Evolutionary conservation across 2,888 invertebrate species (phyloP), one percentile per base, ranked within the genome.

Genomic region (Phyllotreta cruciferae): DNA sequence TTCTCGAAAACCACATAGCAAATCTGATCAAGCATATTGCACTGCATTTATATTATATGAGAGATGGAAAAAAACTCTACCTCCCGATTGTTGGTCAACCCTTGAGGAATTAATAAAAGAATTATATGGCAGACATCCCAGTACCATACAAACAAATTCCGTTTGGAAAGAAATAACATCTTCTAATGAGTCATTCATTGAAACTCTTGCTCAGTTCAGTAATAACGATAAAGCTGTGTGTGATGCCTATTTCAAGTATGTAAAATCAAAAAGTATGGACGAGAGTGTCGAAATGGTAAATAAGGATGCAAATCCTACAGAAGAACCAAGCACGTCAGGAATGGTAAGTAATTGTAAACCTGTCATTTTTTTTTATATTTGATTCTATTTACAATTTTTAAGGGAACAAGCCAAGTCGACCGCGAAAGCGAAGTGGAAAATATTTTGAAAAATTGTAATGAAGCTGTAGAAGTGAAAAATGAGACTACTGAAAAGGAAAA

Each of bases 21-120:
- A 72, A 44, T 62, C 70, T 5, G 75, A 75, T 42, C 66, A 74
- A 49, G 72, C 71, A 5, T 77, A 75, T 67, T 75, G 75, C 65
- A 67, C 77, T 39, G 67, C 70, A 54, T 77, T 72, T 56, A 73
- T 77, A 36, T 49, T 75, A 7, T 76, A 73, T 62, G 70, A 75
- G 62, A 74, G 72, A 53, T 76, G 74, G 72, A 77, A 77, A 60
- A 71, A 60, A 37, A 64, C 72, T 1, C 41, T 62, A 34, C 57
- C 57, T 47, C 10, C 56, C 1, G 66, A 67, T 10, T 65, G 66
- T 6, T 69, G 70, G 68, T 45, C 61, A 41, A 56, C 57, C 36
- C 72, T 75, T 67, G 73, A 74, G 38, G 62, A 70, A 34, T 58
- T 70, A 14, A 62, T 77, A 64, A 72, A 70, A 35, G 67, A 66